Conservation (phyloP, 1,140 invertebrate genomes). For the Dysdera silvatica region DNA sequence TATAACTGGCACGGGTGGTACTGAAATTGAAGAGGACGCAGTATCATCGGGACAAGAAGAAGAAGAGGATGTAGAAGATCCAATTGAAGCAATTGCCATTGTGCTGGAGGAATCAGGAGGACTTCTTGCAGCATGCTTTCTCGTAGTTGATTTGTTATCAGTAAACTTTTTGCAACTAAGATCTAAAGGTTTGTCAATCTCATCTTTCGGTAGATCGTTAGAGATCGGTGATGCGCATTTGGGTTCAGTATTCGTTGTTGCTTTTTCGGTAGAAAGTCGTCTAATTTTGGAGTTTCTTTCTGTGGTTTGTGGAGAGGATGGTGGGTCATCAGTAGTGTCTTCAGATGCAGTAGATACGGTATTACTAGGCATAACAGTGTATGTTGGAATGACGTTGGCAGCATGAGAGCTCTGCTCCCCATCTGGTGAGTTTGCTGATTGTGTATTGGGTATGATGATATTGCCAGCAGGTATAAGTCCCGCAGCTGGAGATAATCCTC, state of each 20-base stretch:
- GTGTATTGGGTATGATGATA: conserved; percentile 26
- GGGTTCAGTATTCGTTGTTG: too few species aligned
- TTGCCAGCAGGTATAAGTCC: conserved; percentile 31
- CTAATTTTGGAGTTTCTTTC: too few species aligned
- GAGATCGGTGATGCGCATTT: too few species aligned
- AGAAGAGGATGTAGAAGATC: conserved; percentile 4
- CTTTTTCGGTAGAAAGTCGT: too few species aligned
- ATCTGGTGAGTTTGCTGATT: conserved; percentile 5
- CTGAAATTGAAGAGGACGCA: not conserved
- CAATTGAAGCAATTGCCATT: too few species aligned
- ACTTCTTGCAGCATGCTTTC: not conserved
- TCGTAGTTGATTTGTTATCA: not conserved
- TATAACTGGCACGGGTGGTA: conserved; percentile 1
- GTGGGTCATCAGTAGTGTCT: not conserved
- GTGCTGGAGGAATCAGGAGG: not conserved
- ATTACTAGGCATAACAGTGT: conserved; percentile 33
- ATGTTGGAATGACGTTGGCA: conserved; percentile 48
- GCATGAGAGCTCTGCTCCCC: not conserved
- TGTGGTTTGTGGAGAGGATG: not conserved
- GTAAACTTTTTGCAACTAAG: conserved; percentile 29
- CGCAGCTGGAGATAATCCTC: conserved; percentile 51
- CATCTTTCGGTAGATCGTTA: not conserved
- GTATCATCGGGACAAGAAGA: conserved; percentile 5
- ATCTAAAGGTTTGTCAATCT: conserved; percentile 30
- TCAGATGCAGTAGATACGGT: not conserved